Percentiles rank a stretch among this genome's conserved stretches.
These are phyloP conservation scores for Lasioglossum figueresi DNA, from an alignment of 2,888 invertebrate genomes.

Conservation along the genomic window DNA sequence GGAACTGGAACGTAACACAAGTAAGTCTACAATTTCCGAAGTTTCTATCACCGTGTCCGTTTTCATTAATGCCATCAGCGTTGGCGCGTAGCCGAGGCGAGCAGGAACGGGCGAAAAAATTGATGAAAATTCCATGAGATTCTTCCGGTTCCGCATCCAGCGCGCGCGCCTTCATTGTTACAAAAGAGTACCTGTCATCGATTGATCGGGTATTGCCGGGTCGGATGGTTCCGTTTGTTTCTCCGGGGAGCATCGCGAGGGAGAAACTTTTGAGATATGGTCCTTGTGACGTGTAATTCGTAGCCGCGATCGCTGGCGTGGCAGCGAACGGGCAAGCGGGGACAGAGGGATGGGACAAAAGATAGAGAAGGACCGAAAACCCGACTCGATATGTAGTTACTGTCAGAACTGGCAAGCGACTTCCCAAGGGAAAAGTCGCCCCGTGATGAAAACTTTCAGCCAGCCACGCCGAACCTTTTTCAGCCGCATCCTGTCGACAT, in stretches of 20 bases:
- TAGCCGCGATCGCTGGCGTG: constrained; percentile 42
- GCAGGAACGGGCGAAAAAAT: not conserved
- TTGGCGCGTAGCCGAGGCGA: not conserved
- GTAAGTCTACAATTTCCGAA: not conserved
- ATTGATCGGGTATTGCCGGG: constrained; percentile 49
- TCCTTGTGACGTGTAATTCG: constrained; percentile 61
- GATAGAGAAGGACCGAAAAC: constrained; percentile 14
- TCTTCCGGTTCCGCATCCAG: not conserved
- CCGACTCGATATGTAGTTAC: constrained; percentile 58
- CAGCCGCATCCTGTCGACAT: constrained; percentile 21
- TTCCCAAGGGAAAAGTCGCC: constrained; percentile 49
- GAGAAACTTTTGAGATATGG: constrained; percentile 63
- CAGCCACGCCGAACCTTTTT: constrained; percentile 26
- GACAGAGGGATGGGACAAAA: constrained; percentile 9
- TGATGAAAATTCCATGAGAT: constrained; percentile 39
- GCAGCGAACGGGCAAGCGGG: constrained; percentile 6
- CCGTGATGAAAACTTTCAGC: constrained; percentile 50
- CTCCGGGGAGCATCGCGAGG: constrained; percentile 49
- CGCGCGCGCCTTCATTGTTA: constrained; percentile 22
- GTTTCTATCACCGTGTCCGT: constrained; percentile 19
- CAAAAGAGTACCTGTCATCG: constrained; percentile 34
- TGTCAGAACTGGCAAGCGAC: constrained; percentile 45
- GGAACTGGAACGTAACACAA: not conserved
- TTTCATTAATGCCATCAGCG: constrained; percentile 11
- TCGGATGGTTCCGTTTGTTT: constrained; percentile 50